Percentiles rank a stretch among this genome's conserved stretches.
Conservation (phyloP, 2,888 invertebrate species). For the Drosophila bunnanda region DNA sequence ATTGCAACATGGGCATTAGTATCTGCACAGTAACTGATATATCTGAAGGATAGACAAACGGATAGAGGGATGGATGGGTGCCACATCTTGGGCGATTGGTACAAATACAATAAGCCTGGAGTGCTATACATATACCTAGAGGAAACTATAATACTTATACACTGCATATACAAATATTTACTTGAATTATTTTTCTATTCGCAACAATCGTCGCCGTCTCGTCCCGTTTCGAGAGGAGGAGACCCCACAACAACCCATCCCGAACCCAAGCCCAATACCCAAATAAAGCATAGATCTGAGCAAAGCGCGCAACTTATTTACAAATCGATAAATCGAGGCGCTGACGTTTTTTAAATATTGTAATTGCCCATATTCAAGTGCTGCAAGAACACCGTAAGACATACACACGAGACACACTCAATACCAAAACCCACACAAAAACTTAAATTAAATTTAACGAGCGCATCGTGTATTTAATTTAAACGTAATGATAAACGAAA, state of each 20-base stretch:
- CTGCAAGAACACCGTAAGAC: slow-evolving; percentile 36
- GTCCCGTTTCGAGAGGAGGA: slow-evolving; percentile 18
- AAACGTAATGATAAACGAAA: slow-evolving; percentile 52
- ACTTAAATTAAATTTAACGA: slow-evolving; percentile 34
- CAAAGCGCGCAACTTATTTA: slow-evolving; percentile 64
- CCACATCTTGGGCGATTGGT: slow-evolving; percentile 67
- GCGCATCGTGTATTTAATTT: slow-evolving; percentile 54
- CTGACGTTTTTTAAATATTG: slow-evolving; percentile 71
- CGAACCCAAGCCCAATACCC: slow-evolving; percentile 16
- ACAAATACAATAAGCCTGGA: slow-evolving; percentile 73
- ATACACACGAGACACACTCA: slow-evolving; percentile 5
- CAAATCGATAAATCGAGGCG: slow-evolving; percentile 64
- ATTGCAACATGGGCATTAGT: slow-evolving; percentile 54
- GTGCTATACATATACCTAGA: slow-evolving; percentile 70
- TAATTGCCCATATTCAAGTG: slow-evolving; percentile 54
- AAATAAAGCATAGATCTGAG: slow-evolving; percentile 47
- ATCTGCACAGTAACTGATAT: slow-evolving; percentile 50
- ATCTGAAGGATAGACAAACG: slow-evolving; percentile 23
- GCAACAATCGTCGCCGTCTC: slow-evolving; percentile 65
- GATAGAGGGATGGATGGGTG: slow-evolving; percentile 3
- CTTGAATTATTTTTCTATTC: slow-evolving; percentile 79
- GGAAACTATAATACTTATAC: slow-evolving; percentile 75
- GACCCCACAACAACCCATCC: slow-evolving; percentile 21
- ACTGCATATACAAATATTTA: slow-evolving; percentile 71
- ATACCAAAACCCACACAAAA: slow-evolving; percentile 34